Evolutionary conservation across 2,113 vertebrate genomes (phyloP).

Genomic region (Hepsetus odoe): DNA sequence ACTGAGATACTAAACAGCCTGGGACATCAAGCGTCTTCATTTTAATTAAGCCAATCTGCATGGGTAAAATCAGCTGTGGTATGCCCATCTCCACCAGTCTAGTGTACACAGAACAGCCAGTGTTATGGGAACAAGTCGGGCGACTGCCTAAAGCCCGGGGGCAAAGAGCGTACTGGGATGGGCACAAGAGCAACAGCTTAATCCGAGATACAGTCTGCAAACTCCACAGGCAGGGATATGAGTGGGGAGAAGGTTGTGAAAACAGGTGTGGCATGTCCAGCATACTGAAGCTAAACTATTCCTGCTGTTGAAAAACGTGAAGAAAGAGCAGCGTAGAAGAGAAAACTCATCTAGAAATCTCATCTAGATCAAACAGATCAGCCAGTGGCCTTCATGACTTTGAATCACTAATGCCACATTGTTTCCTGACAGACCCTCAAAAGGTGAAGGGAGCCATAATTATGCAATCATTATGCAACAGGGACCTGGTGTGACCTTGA

Average conservation of each 20-base stretch:
- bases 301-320: too few relatives aligned
- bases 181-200: slow-evolving; percentile 2
- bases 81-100: neutral
- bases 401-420: too few relatives aligned
- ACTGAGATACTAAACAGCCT: neutral
- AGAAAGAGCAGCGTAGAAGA: too few relatives aligned
- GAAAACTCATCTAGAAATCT: too few relatives aligned
- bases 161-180: neutral
- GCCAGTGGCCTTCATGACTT: too few relatives aligned
- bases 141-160: slow-evolving; percentile 5
- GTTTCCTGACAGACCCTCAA: neutral
- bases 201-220: neutral
- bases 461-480: neutral
- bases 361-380: too few relatives aligned
- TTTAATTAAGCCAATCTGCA: neutral
- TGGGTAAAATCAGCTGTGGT: neutral
- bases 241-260: too few relatives aligned
- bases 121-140: neutral
- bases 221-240: neutral
- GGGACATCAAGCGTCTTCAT: too few relatives aligned
- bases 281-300: too few relatives aligned
- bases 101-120: neutral
- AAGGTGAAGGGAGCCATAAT: too few relatives aligned
- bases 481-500: neutral
- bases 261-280: neutral